Evolutionary conservation across 1,140 invertebrate species (phyloP).

Genomic region (Saxidomus purpurata): DNA sequence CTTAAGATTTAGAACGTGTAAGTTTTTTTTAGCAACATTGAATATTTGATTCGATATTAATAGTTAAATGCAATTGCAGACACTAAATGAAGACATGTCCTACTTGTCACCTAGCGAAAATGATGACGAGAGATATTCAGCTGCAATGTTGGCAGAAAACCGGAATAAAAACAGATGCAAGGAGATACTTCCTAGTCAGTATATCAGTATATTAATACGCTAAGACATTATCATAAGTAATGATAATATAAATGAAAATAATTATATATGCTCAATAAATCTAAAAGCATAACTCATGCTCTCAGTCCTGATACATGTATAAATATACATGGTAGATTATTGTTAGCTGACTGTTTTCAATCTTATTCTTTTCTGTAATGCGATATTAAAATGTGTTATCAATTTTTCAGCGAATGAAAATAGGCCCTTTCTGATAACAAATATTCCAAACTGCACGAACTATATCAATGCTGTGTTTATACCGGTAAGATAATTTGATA

Average conservation of each 20-base stretch:
- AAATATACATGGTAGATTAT: too few species aligned
- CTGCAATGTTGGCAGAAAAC: slow-evolving; percentile 40
- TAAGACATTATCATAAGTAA: not conserved
- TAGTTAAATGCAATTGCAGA: not conserved
- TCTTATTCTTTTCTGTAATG: too few species aligned
- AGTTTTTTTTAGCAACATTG: too few species aligned
- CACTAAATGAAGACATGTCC: not conserved
- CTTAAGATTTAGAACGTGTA: too few species aligned
- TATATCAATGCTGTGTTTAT: not conserved
- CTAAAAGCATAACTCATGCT: too few species aligned
- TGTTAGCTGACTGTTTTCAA: too few species aligned
- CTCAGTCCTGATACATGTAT: too few species aligned
- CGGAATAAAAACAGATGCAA: slow-evolving; percentile 33
- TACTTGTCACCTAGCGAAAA: not conserved
- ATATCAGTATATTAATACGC: not conserved
- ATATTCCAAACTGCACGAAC: not conserved
- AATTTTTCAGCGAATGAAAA: slow-evolving; percentile 3
- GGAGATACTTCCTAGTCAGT: slow-evolving; percentile 40
- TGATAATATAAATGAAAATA: not conserved
- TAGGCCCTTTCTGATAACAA: not conserved
- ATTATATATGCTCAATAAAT: too few species aligned
- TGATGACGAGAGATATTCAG: not conserved
- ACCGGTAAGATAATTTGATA: not conserved
- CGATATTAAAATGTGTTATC: not conserved
- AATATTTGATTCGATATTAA: too few species aligned